Conservation (phyloP, 92 coral and sea anemone genomes). For the Meandrina meandrites region DNA sequence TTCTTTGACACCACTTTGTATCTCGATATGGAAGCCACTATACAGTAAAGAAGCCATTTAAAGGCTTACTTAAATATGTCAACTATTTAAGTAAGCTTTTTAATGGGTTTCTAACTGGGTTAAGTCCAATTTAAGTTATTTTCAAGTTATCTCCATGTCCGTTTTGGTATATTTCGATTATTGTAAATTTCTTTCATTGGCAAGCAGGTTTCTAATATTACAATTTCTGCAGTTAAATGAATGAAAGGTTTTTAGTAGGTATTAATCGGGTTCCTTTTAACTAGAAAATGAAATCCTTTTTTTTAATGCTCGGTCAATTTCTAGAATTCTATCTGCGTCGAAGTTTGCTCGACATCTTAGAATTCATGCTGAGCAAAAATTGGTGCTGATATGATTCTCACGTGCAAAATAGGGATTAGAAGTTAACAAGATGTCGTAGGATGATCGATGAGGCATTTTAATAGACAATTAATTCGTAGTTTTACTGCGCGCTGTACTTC, state of each 20-base stretch:
- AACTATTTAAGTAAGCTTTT: slow-evolving; percentile 14
- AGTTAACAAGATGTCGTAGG: slow-evolving; percentile 11
- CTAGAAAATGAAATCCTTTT: neutral
- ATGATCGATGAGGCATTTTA: slow-evolving; percentile 4
- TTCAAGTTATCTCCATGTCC: neutral
- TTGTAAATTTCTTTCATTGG: neutral
- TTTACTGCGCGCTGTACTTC: slow-evolving; percentile 1
- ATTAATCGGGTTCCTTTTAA: neutral
- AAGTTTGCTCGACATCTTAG: neutral
- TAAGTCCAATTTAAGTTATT: neutral
- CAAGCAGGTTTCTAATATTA: neutral
- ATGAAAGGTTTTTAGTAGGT: neutral
- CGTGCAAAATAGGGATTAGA: neutral
- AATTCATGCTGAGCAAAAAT: neutral
- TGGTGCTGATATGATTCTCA: slow-evolving; percentile 7
- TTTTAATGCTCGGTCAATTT: neutral
- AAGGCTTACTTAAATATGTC: slow-evolving; percentile 5
- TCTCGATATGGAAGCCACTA: neutral
- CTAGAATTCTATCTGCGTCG: neutral
- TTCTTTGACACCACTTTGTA: neutral
- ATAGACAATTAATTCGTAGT: slow-evolving; percentile 30
- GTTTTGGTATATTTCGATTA: neutral
- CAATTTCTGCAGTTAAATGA: neutral
- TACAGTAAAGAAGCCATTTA: neutral
- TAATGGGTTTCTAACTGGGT: slow-evolving; percentile 1